Base-by-base conservation (phyloP, 2,888 invertebrate species). In the Endotricha flammealis region DNA sequence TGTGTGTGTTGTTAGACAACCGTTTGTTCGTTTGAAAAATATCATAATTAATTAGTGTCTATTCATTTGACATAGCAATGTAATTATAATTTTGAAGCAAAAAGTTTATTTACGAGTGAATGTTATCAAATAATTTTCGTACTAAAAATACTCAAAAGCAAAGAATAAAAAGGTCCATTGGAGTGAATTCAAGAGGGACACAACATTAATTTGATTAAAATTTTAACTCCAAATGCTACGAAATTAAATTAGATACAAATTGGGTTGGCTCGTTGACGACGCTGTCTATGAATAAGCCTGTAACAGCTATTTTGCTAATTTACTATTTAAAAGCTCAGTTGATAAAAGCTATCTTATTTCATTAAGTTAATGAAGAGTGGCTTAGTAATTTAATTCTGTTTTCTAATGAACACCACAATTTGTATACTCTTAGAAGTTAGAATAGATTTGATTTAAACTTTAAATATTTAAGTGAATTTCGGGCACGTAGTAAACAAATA, bases 321-420 rank as follows among this genome's bases (percentile, higher is more conserved):
- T 59, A 55, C 46, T 46, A 64, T 70, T 67, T 62, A 55, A 48
- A 53, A 53, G 49, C 55, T 57, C 50, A 48, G 55, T 67, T 64
- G 61, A 66, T 66, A 64, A 62, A 64, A 64, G 56, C 58, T 69
- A 72, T 74, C 76, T 70, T 60, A 66, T 75, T 81, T 76, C 69
- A 81, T 81, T 80, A 80, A 54, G 46, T 52, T 75, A 78, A 82
- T 77, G 68, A 76, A 68, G 58, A 62, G 57, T 59, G 48, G 59
- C 63, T 47, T 48, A 56, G 67, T 68, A 72, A 78, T 66, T 53
- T 52, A 64, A 79, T 69, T 63, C 57, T 52, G 56, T 64, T 66
- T 67, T 62, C 59, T 71, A 73, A 79, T 73, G 66, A 74, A 63
- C 67, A 12, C 27, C 12, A 10, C 4, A 27, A 27, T 12, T 27